These are phyloP conservation scores for Aphelocoma coerulescens DNA, from an alignment of 2,113 vertebrate species.

Conservation along the genomic window DNA sequence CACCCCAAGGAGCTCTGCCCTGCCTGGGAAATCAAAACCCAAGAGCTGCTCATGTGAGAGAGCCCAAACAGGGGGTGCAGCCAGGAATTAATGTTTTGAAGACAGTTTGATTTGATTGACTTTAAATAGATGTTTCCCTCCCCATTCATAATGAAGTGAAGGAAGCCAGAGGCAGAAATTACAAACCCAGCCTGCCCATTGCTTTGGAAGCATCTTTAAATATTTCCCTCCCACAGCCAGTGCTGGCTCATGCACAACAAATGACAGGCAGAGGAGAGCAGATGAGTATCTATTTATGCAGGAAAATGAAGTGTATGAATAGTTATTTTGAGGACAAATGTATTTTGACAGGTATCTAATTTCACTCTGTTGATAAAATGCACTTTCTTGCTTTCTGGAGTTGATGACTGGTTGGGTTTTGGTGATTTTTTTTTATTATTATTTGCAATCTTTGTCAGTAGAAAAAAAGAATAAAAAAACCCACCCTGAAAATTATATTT, in stretches of 20 bases:
- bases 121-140: constrained; percentile 68
- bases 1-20: neutral
- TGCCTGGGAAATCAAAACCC: neutral
- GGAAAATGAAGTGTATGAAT: constrained; percentile 67
- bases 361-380: constrained; percentile 69
- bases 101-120: constrained; percentile 43
- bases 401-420: neutral
- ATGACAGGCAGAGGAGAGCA: constrained; percentile 59
- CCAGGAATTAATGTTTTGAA: constrained; percentile 50
- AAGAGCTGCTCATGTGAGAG: neutral
- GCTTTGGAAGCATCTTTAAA: constrained; percentile 60
- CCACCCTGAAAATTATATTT: constrained; percentile 16
- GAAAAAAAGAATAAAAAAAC: neutral
- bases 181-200: constrained; percentile 41
- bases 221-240: constrained; percentile 53
- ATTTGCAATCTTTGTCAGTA: neutral
- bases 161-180: constrained; percentile 47
- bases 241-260: constrained; percentile 23
- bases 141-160: constrained; percentile 41
- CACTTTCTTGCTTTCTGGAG: constrained; percentile 44
- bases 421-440: neutral
- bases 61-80: neutral
- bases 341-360: constrained; percentile 77
- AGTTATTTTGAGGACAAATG: constrained; percentile 72
- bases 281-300: constrained; percentile 67